Conservation (phyloP, 2,113 vertebrate genomes). For the Nycticorax nycticorax region DNA sequence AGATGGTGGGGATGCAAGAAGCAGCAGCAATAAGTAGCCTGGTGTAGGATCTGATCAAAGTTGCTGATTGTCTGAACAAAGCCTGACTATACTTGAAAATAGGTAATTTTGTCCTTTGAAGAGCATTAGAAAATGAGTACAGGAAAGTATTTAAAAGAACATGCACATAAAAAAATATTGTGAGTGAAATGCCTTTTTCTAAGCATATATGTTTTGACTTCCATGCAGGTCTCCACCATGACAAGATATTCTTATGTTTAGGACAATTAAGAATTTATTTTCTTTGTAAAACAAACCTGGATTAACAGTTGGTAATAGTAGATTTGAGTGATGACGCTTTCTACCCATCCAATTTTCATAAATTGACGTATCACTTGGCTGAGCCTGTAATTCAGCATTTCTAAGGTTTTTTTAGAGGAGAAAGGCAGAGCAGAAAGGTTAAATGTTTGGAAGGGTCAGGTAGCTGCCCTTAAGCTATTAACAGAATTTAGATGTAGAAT, state of each 20-base stretch:
- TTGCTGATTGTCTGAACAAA: background rate
- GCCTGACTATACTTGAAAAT: background rate
- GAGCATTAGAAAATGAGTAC: background rate
- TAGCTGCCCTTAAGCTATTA: background rate
- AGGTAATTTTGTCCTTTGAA: background rate
- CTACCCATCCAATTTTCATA: background rate
- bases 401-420: background rate
- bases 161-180: background rate
- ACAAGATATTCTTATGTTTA: background rate
- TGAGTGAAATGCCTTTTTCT: background rate
- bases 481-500: background rate
- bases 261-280: background rate
- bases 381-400: background rate
- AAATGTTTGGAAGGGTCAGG: background rate
- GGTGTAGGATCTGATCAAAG: background rate
- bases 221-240: background rate
- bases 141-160: background rate
- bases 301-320: background rate
- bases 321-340: background rate
- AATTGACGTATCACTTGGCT: background rate
- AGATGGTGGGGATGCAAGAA: fast-evolving
- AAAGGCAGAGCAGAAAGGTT: background rate
- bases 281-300: background rate
- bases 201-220: background rate
- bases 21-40: background rate